Conservation (phyloP, 2,797 vertebrate species). For the Erethizon dorsatum region DNA sequence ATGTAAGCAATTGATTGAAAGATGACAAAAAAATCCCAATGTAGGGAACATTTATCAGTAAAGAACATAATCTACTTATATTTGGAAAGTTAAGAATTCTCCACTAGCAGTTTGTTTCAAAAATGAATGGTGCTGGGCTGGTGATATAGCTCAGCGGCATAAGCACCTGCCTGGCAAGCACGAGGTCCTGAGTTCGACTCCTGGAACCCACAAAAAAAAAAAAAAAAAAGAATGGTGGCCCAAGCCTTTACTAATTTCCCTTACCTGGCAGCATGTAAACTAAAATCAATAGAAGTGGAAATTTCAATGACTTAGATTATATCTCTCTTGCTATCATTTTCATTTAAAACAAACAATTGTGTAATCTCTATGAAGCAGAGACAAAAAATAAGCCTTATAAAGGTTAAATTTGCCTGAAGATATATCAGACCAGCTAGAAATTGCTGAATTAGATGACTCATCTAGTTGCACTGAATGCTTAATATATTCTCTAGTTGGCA, state of each 20-base stretch:
- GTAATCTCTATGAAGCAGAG: slow-evolving; percentile 47
- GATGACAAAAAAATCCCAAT: slow-evolving; percentile 34
- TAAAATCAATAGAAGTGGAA: slow-evolving; percentile 53
- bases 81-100: slow-evolving; percentile 60
- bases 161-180: no score
- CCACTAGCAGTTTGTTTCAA: slow-evolving; percentile 38
- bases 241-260: slow-evolving; percentile 54
- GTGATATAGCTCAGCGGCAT: no score
- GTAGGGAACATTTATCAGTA: background rate
- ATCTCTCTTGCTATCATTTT: slow-evolving; percentile 51
- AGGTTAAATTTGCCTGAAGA: slow-evolving; percentile 65
- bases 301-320: slow-evolving; percentile 67
- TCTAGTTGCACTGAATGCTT: slow-evolving; percentile 5
- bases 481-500: slow-evolving; percentile 3
- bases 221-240: no score
- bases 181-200: no score
- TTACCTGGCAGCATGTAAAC: slow-evolving; percentile 41
- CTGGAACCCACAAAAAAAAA: no score
- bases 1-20: slow-evolving; percentile 39
- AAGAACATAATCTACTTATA: slow-evolving; percentile 2
- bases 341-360: slow-evolving; percentile 71
- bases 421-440: slow-evolving; percentile 42
- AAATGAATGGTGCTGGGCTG: background rate
- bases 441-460: background rate
- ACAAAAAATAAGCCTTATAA: slow-evolving; percentile 57